Conservation (phyloP, 2,888 invertebrate genomes). For the Ptychoptera albimana region DNA sequence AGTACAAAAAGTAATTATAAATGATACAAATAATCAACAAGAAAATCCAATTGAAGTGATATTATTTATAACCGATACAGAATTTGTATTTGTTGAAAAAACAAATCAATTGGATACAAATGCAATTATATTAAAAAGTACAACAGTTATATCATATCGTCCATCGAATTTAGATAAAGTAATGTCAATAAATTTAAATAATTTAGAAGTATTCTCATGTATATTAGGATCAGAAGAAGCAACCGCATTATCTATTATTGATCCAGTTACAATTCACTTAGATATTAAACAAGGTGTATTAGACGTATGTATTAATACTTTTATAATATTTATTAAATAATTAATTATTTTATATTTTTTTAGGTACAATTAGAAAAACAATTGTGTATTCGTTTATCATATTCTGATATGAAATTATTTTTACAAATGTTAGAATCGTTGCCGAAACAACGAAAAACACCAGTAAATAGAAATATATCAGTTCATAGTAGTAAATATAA, state of each 20-base stretch:
- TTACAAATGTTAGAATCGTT: conserved; percentile 73
- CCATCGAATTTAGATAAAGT: conserved; percentile 53
- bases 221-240: conserved; percentile 80
- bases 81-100: conserved; percentile 87
- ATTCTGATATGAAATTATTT: conserved; percentile 87
- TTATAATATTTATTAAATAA: not conserved
- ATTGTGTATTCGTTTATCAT: conserved; percentile 73
- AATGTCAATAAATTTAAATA: conserved; percentile 72
- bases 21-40: not conserved
- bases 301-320: conserved; percentile 21
- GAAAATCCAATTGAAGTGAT: conserved; percentile 50
- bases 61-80: conserved; percentile 88
- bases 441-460: conserved; percentile 59
- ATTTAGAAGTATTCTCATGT: conserved; percentile 86
- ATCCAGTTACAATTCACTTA: conserved; percentile 73
- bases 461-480: conserved; percentile 27
- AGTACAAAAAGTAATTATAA: not conserved
- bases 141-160: conserved; percentile 72
- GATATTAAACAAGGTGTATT: conserved; percentile 43
- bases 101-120: conserved; percentile 77
- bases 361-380: conserved; percentile 50
- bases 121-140: conserved; percentile 85
- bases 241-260: conserved; percentile 86
- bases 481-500: no score
- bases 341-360: conserved; percentile 9